Base-by-base conservation (phyloP, 2,888 invertebrate genomes). In the Pimpla rufipes region DNA sequence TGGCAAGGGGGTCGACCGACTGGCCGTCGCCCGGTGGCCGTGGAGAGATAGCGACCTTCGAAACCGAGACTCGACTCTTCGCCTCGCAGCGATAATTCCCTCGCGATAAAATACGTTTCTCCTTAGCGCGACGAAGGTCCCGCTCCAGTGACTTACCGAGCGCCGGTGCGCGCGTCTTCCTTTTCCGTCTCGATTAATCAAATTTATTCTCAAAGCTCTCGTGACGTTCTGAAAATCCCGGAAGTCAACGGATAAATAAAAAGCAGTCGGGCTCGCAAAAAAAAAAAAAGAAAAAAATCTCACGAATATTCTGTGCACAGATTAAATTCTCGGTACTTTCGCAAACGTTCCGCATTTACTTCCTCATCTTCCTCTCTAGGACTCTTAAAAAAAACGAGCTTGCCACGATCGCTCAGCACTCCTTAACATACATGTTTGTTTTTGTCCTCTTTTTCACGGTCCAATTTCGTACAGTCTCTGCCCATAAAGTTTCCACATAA, bases 31-130 rank as follows among this genome's bases (percentile, higher is more conserved):
- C 55, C 23, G 62, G 21, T 74, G 79, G 68, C 70, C 83, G 75
- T 73, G 76, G 75, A 71, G 74, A 85, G 79, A 77, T 67, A 84
- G 76, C 82, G 86, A 81, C 85, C 86, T 86, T 86, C 84, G 74
- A 83, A 80, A 77, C 42, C 55, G 68, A 62, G 50, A 68, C 64
- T 76, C 76, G 83, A 42, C 62, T 79, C 35, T 52, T 73, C 42
- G 29, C 66, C 76, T 45, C 57, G 13, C 42, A 52, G 75, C 74
- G 45, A 70, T 68, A 70, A 74, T 75, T 42, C 18, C 45, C 35
- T 66, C 42, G 35, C 70, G 42, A 71, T 57, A 59, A 42, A 59
- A 18, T 40, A 57, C 42, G 35, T 42, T 75, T 66, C 35, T 66
- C 40, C 21, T 75, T 8, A 52, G 10, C 18, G 11, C 71, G n/a